A percentile compares a stretch with the other conserved stretches of the same genome.
These are phyloP conservation scores for Drosophila parthenogenetica DNA, from an alignment of 2,888 invertebrate genomes.

Conservation along the genomic window DNA sequence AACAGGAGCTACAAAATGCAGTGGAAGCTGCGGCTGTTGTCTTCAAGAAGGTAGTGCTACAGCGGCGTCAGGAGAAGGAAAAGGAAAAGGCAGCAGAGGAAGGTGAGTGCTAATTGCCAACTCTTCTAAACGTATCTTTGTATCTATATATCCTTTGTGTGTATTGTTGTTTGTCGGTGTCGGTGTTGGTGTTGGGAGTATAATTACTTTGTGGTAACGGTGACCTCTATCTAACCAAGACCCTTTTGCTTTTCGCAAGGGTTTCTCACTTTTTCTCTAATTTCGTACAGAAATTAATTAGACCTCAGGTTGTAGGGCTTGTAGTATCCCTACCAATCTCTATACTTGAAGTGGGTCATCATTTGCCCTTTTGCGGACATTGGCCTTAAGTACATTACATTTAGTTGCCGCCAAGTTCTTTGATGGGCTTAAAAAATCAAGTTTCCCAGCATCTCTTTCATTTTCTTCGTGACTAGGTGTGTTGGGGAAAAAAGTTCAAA, in stretches of 20 bases:
- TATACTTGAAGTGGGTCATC: conserved; percentile 50
- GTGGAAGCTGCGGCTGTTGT: conserved; percentile 85
- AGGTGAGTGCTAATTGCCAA: conserved; percentile 76
- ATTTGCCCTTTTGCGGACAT: conserved; percentile 33
- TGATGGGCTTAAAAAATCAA: conserved; percentile 20
- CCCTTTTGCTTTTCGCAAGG: conserved; percentile 31
- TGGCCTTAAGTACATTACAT: conserved; percentile 16
- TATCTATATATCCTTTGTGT: conserved; percentile 18
- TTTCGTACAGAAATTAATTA: conserved; percentile 68
- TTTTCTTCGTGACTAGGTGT: not conserved
- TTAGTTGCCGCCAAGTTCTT: conserved; percentile 19
- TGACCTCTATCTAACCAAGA: conserved; percentile 52
- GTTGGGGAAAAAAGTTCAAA: not conserved
- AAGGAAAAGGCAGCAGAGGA: conserved; percentile 83
- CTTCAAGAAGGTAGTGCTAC: conserved; percentile 84
- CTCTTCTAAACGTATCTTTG: conserved; percentile 15
- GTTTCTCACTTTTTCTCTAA: conserved; percentile 61
- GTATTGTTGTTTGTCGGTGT: conserved; percentile 31
- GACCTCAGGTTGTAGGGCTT: conserved; percentile 27
- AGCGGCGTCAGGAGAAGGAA: conserved; percentile 81
- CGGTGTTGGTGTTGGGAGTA: conserved; percentile 17
- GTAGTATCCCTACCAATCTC: conserved; percentile 1
- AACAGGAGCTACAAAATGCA: conserved; percentile 85
- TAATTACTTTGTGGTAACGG: conserved; percentile 66
- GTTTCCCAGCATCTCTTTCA: not conserved